Evolutionary conservation across 92 coral and sea anemone genomes (phyloP).

Genomic region (Virgularia gustaviana): DNA sequence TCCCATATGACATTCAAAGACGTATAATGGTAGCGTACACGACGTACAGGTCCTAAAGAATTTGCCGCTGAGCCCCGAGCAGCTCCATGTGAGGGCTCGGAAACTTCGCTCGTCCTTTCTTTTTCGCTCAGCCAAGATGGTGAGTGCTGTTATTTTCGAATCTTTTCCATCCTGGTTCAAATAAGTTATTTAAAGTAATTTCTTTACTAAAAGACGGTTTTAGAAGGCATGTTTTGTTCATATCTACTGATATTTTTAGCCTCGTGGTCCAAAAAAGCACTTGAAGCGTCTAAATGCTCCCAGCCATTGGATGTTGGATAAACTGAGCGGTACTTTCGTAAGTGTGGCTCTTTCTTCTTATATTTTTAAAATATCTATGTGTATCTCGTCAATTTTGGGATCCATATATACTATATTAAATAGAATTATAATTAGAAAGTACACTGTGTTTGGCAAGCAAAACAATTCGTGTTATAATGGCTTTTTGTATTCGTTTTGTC

Average conservation of each 20-base stretch:
- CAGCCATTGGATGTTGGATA: slow-evolving; percentile 99
- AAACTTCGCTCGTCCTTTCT: slow-evolving; percentile 24
- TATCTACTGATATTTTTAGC: slow-evolving; percentile 71
- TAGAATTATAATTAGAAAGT: too few species aligned
- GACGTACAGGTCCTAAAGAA: background rate
- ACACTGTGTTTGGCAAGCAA: too few species aligned
- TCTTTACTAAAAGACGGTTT: slow-evolving; percentile 3
- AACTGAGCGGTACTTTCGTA: slow-evolving; percentile 96
- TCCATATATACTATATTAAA: background rate
- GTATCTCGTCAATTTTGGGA: background rate
- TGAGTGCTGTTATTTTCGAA: slow-evolving; percentile 28
- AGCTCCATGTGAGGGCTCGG: slow-evolving; percentile 2
- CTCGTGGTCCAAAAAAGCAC: slow-evolving; percentile 99
- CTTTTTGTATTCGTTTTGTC: too few species aligned
- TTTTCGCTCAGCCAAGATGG: slow-evolving; percentile 30
- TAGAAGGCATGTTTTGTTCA: slow-evolving; percentile 39
- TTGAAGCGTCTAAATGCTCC: slow-evolving; percentile 99
- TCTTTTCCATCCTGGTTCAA: slow-evolving; percentile 45
- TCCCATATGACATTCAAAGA: too few species aligned
- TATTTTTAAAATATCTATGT: background rate
- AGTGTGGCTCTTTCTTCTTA: slow-evolving; percentile 40
- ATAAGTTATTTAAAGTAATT: background rate
- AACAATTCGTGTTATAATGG: too few species aligned
- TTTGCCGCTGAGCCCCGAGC: background rate
- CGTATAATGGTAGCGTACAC: background rate